A percentile compares a stretch with the other conserved stretches of the same genome.
Conservation (phyloP, 2,888 invertebrate species). For the Drosophila macrospina region DNA sequence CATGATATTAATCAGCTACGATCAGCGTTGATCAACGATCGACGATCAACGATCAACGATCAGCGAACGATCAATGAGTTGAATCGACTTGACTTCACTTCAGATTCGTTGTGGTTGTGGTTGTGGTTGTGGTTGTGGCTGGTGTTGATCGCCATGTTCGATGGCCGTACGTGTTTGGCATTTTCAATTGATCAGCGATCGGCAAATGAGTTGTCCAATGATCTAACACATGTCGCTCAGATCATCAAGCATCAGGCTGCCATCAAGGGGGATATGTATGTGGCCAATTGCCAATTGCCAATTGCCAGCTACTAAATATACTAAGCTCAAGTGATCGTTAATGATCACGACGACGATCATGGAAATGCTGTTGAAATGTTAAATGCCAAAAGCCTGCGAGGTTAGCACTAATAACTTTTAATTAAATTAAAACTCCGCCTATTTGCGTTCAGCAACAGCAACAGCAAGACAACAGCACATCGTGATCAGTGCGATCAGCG, state of each 20-base stretch:
- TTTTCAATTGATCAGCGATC: constrained; percentile 55
- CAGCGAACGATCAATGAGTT: constrained; percentile 31
- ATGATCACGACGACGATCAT: constrained; percentile 32
- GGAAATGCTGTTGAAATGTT: constrained; percentile 13
- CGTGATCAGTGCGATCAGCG: constrained; percentile 54
- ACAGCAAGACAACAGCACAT: constrained; percentile 40
- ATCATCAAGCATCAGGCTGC: constrained; percentile 53
- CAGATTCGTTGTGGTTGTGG: constrained; percentile 3
- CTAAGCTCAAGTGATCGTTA: constrained; percentile 46
- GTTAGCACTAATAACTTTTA: constrained; percentile 77
- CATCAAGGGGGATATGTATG: constrained; percentile 23
- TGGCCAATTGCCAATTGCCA: constrained; percentile 73
- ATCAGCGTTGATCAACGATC: constrained; percentile 39
- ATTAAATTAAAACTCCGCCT: constrained; percentile 81
- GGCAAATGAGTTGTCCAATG: constrained; percentile 78
- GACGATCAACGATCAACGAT: constrained; percentile 24
- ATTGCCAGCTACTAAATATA: constrained; percentile 68
- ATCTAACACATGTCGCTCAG: constrained; percentile 75
- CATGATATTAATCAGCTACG: constrained; percentile 71
- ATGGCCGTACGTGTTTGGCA: constrained; percentile 75
- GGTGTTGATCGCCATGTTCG: constrained; percentile 80
- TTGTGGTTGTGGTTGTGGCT: too few species aligned
- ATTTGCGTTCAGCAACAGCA: constrained; percentile 62
- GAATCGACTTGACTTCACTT: constrained; percentile 30
- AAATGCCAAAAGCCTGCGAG: constrained; percentile 53